These are phyloP conservation scores for Crotalus helleri DNA, from an alignment of 2,113 vertebrate species.

Conservation along the genomic window DNA sequence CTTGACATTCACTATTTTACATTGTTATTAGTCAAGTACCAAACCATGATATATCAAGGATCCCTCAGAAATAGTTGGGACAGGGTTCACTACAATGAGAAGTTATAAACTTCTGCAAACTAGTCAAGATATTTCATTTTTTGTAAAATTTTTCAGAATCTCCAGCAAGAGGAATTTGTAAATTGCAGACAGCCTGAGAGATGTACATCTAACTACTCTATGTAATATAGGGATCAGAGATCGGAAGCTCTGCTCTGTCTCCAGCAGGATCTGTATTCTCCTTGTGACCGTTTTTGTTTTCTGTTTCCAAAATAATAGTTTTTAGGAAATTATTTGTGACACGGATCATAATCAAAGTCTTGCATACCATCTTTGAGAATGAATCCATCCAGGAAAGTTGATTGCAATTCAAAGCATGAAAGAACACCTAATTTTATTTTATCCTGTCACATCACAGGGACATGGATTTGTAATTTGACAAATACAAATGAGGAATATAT, in stretches of 20 bases:
- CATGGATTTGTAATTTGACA: conserved; percentile 11
- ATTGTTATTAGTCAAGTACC: background rate
- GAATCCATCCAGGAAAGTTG: conserved; percentile 57
- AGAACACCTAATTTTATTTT: conserved; percentile 31
- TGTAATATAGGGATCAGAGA: background rate
- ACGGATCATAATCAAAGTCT: conserved; percentile 39
- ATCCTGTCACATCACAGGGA: conserved; percentile 25
- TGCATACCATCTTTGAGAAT: conserved; percentile 52
- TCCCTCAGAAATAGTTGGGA: background rate
- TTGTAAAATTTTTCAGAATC: background rate
- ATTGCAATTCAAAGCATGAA: conserved; percentile 33
- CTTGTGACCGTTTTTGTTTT: conserved; percentile 43
- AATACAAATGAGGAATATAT: accelerated
- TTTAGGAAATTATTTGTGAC: conserved; percentile 52
- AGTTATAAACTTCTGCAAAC: background rate
- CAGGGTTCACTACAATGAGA: background rate
- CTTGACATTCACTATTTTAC: background rate
- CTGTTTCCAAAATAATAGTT: conserved; percentile 50
- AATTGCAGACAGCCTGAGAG: background rate
- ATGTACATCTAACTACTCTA: background rate
- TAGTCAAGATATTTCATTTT: background rate
- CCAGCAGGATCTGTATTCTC: conserved; percentile 35
- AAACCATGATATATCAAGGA: background rate
- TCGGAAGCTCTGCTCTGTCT: background rate
- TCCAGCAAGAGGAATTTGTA: background rate